A percentile compares a stretch with the other conserved stretches of the same genome.
phyloP scores from a whole-genome alignment of 2,888 invertebrate genomes.

The Melolontha melolontha region DNA sequence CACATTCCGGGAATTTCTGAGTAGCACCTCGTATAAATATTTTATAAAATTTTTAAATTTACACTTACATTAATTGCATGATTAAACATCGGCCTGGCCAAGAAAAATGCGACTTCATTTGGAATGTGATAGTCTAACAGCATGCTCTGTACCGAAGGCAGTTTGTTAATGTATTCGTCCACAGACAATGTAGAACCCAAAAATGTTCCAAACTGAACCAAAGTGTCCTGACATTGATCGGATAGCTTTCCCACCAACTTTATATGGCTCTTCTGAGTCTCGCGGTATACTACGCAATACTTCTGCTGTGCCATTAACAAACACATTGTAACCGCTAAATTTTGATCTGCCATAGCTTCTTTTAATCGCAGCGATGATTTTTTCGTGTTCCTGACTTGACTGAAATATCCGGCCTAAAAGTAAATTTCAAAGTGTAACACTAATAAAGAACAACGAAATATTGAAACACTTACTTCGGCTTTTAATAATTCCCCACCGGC shows the following conservation, averaged over 20 bases:
- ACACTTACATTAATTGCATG: conserved; percentile 81
- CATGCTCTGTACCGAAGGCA: conserved; percentile 90
- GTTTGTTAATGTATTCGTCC: conserved; percentile 90
- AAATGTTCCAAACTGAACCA: conserved; percentile 98
- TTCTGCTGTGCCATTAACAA: conserved; percentile 97
- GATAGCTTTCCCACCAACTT: conserved; percentile 90
- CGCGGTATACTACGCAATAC: conserved; percentile 91
- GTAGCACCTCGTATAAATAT: too few species aligned
- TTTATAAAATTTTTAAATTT: conserved; percentile 5
- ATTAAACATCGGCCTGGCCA: conserved; percentile 91
- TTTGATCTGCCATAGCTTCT: conserved; percentile 93
- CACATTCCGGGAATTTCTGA: too few species aligned
- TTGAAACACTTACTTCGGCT: conserved; percentile 78
- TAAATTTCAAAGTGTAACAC: conserved; percentile 23
- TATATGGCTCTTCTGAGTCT: conserved; percentile 83
- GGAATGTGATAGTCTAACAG: conserved; percentile 93
- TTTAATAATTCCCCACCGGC: conserved; percentile 95
- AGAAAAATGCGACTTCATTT: conserved; percentile 97
- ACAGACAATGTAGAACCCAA: conserved; percentile 92
- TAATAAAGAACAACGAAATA: neutral
- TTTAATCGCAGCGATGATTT: conserved; percentile 94
- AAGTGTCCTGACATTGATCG: conserved; percentile 96
- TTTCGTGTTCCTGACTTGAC: conserved; percentile 96
- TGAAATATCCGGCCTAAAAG: conserved; percentile 93
- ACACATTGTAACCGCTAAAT: conserved; percentile 93